phyloP scores from a whole-genome alignment of 1,140 invertebrate genomes.

The Drosophila ercepeae region DNA sequence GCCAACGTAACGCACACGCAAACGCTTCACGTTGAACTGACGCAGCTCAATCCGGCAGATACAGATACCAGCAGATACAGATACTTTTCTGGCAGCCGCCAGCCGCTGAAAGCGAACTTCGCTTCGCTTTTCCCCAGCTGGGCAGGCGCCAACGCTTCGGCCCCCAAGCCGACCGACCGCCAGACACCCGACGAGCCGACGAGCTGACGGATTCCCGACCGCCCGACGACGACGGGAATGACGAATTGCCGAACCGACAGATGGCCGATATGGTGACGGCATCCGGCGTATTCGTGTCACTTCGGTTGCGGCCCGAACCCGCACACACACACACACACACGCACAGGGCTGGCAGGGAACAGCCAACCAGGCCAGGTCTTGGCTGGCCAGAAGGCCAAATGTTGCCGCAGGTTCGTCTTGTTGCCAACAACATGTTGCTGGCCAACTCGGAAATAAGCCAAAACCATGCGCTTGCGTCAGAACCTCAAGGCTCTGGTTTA shows the following conservation, averaged over 20 bases:
- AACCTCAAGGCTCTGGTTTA: not conserved
- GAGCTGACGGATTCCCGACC: not conserved
- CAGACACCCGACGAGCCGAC: not conserved
- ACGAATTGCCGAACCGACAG: not conserved
- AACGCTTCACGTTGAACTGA: constrained; percentile 77
- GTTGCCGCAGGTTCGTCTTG: constrained; percentile 31
- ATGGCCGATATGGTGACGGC: not conserved
- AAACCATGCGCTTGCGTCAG: not conserved
- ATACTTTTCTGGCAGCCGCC: constrained; percentile 1
- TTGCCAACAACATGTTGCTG: not conserved
- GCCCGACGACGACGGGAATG: not conserved
- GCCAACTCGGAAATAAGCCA: not conserved
- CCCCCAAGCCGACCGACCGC: not conserved
- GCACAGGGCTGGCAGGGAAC: not conserved
- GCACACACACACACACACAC: not conserved
- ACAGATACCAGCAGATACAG: not conserved
- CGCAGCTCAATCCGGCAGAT: constrained; percentile 16
- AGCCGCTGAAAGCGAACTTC: constrained; percentile 6
- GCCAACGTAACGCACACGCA: constrained; percentile 76
- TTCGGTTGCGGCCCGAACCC: not conserved
- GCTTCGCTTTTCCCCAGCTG: not conserved
- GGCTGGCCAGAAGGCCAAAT: constrained; percentile 17
- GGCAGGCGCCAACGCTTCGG: constrained; percentile 12
- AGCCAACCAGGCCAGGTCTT: constrained; percentile 26
- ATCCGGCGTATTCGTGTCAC: not conserved